A percentile compares a stretch with the other conserved stretches of the same genome.
Conservation (phyloP, 2,113 vertebrate species). For the Grantiella picta region DNA sequence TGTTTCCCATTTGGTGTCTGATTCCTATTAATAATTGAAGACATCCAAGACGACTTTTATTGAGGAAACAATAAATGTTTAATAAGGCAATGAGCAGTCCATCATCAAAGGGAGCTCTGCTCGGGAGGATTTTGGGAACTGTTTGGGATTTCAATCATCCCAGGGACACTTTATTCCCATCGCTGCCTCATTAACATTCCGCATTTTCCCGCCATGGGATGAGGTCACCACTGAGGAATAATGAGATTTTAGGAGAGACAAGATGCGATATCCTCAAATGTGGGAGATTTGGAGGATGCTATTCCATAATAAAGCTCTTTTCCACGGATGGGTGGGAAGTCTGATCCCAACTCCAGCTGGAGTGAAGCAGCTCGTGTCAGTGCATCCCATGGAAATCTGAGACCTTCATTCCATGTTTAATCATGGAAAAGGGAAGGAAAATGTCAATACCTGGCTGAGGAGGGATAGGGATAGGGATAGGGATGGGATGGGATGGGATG, state of each 20-base stretch:
- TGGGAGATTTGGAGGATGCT: background rate
- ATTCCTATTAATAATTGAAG: constrained; percentile 59
- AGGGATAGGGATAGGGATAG: too few species aligned
- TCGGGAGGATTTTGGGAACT: background rate
- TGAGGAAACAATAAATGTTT: constrained; percentile 56
- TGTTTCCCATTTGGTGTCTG: constrained; percentile 32
- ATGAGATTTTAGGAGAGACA: constrained; percentile 32
- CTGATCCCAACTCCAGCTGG: background rate
- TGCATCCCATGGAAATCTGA: background rate
- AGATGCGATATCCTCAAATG: background rate
- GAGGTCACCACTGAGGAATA: constrained; percentile 32
- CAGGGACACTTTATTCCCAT: background rate
- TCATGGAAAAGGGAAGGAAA: background rate
- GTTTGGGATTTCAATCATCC: constrained; percentile 53
- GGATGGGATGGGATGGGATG: too few species aligned
- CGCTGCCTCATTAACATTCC: constrained; percentile 32
- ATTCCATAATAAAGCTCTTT: background rate
- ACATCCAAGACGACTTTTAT: constrained; percentile 34
- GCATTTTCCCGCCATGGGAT: background rate
- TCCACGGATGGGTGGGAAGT: background rate
- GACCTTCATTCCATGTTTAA: background rate
- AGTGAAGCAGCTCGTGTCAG: background rate
- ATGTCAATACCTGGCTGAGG: background rate
- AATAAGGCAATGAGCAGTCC: constrained; percentile 32
- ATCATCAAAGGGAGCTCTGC: constrained; percentile 10